A percentile compares a stretch with the other conserved stretches of the same genome.
These are phyloP conservation scores for Drosophila paramelanica DNA, from an alignment of 2,888 invertebrate genomes.

Conservation along the genomic window DNA sequence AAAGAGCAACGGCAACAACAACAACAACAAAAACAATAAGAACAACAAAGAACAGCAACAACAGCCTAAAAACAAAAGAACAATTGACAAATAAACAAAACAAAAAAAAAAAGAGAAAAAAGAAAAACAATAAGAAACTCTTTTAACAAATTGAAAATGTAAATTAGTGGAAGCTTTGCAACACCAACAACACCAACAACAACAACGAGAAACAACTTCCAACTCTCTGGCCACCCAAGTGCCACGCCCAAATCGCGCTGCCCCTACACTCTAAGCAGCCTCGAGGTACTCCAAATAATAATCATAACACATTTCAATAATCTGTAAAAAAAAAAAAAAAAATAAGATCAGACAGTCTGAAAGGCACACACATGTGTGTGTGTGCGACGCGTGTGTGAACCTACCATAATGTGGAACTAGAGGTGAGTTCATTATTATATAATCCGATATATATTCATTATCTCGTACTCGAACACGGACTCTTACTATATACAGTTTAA, in stretches of 20 bases:
- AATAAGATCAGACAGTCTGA: conserved; percentile 48
- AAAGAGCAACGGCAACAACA: neutral
- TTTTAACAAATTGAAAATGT: conserved; percentile 21
- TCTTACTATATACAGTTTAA: conserved; percentile 8
- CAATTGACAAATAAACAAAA: conserved; percentile 4
- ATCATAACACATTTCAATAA: conserved; percentile 73
- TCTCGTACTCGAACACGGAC: conserved; percentile 34
- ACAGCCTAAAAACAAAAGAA: conserved; percentile 9
- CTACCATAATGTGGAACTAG: conserved; percentile 31
- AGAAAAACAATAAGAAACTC: conserved; percentile 5
- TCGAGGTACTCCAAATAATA: conserved; percentile 76
- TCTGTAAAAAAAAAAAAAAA: conserved; percentile 54
- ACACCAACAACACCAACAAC: conserved; percentile 12
- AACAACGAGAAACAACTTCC: conserved; percentile 12
- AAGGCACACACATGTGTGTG: conserved; percentile 26
- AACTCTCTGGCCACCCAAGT: neutral
- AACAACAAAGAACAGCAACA: conserved; percentile 35
- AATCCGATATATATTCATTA: conserved; percentile 9
- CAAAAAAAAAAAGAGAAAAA: conserved; percentile 5
- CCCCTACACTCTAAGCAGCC: conserved; percentile 46
- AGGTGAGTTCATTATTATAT: conserved; percentile 50
- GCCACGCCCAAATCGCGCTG: conserved; percentile 23
- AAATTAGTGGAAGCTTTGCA: conserved; percentile 16
- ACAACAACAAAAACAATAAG: conserved; percentile 41
- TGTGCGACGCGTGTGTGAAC: conserved; percentile 36